A percentile compares a stretch with the other conserved stretches of the same genome.
Conservation (phyloP, 2,113 vertebrate genomes). For the Triplophysa tibetana region DNA sequence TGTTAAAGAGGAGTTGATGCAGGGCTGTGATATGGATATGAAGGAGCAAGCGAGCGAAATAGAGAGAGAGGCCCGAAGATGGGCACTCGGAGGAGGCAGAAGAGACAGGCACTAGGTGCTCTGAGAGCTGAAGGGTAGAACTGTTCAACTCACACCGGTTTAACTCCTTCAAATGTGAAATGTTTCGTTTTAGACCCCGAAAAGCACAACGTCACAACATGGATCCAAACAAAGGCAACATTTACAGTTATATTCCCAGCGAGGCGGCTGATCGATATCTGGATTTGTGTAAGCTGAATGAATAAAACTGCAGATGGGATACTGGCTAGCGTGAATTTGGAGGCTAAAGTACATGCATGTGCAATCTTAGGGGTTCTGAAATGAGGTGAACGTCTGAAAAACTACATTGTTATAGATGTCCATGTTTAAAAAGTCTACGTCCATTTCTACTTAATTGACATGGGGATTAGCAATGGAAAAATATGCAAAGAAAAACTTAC, state of each 20-base stretch:
- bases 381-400: slow-evolving; percentile 22
- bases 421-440: slow-evolving; percentile 38
- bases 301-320: slow-evolving; percentile 27
- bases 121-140: slow-evolving; percentile 41
- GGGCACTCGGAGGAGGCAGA: slow-evolving; percentile 34
- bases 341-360: slow-evolving; percentile 16
- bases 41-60: slow-evolving; percentile 10
- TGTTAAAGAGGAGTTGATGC: slow-evolving; percentile 39
- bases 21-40: slow-evolving; percentile 19
- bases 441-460: slow-evolving; percentile 15
- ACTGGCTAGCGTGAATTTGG: slow-evolving; percentile 34
- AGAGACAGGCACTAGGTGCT: slow-evolving; percentile 46
- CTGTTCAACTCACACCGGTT: slow-evolving; percentile 28
- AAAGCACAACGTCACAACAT: slow-evolving; percentile 39
- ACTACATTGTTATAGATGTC: slow-evolving; percentile 16
- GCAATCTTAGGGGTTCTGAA: slow-evolving; percentile 13
- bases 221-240: slow-evolving; percentile 40
- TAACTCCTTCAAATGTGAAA: slow-evolving; percentile 17
- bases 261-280: slow-evolving; percentile 21
- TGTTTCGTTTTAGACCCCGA: slow-evolving; percentile 36
- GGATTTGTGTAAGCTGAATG: slow-evolving; percentile 11
- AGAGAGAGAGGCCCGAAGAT: slow-evolving; percentile 14
- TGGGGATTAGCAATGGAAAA: slow-evolving; percentile 25
- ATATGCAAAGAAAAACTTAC: slow-evolving; percentile 27
- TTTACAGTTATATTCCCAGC: slow-evolving; percentile 38